Conservation (phyloP, 2,888 invertebrate genomes). For the Sclerodermus sp. region DNA sequence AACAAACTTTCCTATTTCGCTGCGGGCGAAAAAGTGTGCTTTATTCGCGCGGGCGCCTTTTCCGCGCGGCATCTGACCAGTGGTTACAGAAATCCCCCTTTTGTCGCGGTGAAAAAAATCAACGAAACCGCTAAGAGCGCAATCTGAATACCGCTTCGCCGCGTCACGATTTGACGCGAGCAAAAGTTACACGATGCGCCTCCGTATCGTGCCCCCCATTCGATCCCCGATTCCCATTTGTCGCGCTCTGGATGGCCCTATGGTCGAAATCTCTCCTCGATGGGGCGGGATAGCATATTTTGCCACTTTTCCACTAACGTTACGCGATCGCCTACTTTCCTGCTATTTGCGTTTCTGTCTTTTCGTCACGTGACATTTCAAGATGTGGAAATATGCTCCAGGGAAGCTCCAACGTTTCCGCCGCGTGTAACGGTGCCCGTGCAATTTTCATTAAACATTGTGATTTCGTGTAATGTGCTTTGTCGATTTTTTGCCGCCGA, state of each 20-base stretch:
- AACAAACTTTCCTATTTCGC: too few relatives aligned
- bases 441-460: slow-evolving; percentile 58
- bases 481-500: slow-evolving; percentile 38
- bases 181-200: slow-evolving; percentile 44
- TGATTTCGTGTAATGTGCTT: slow-evolving; percentile 55
- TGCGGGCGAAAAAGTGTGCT: too few relatives aligned
- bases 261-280: too few relatives aligned
- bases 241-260: too few relatives aligned
- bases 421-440: slow-evolving; percentile 40
- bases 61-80: slow-evolving; percentile 42
- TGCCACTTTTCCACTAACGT: too few relatives aligned
- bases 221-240: too few relatives aligned
- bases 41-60: slow-evolving; percentile 9
- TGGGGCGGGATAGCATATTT: too few relatives aligned
- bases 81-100: slow-evolving; percentile 47
- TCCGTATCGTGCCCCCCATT: too few relatives aligned
- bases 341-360: too few relatives aligned
- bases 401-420: slow-evolving; percentile 7
- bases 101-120: slow-evolving; percentile 47
- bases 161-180: slow-evolving; percentile 53
- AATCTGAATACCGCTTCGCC: slow-evolving; percentile 57
- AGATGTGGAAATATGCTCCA: neutral
- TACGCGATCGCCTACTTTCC: too few relatives aligned
- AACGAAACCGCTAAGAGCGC: slow-evolving; percentile 57
- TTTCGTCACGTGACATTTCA: too few relatives aligned